Evolutionary conservation across 1,140 invertebrate genomes (phyloP).

Genomic region (Planococcus citri): DNA sequence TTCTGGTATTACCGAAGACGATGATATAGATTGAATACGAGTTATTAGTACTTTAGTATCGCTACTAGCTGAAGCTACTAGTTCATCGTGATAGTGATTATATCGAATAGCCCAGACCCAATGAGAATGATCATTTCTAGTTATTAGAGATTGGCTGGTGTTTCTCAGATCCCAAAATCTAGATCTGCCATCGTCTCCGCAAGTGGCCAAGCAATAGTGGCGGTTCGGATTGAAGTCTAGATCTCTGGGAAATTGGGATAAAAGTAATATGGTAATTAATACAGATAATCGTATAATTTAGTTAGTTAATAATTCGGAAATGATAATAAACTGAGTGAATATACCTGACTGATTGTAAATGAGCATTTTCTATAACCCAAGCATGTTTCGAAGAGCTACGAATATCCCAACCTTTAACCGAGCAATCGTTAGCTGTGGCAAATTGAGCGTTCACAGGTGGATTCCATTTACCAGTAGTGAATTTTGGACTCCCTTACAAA

Average conservation of each 20-base stretch:
- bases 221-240: constrained; percentile 95
- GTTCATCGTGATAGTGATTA: constrained; percentile 93
- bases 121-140: constrained; percentile 82
- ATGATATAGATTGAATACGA: constrained; percentile 75
- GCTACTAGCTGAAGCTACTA: constrained; percentile 87
- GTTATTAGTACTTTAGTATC: constrained; percentile 83
- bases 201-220: constrained; percentile 84
- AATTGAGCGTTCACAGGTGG: constrained; percentile 79
- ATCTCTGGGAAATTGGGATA: constrained; percentile 52
- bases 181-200: constrained; percentile 85
- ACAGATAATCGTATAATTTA: background rate
- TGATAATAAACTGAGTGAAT: background rate
- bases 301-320: background rate
- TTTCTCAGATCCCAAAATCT: constrained; percentile 94
- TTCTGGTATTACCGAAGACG: constrained; percentile 43
- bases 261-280: background rate
- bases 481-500: constrained; percentile 44
- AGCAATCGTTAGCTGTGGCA: constrained; percentile 67
- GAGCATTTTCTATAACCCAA: constrained; percentile 75
- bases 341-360: constrained; percentile 65
- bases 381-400: constrained; percentile 51
- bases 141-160: constrained; percentile 59
- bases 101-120: constrained; percentile 58
- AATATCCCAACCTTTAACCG: constrained; percentile 77
- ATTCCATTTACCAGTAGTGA: constrained; percentile 82